A percentile compares a stretch with the other conserved stretches of the same genome.
phyloP scores from a whole-genome alignment of 2,888 invertebrate species.

The Adelognathus sp. region DNA sequence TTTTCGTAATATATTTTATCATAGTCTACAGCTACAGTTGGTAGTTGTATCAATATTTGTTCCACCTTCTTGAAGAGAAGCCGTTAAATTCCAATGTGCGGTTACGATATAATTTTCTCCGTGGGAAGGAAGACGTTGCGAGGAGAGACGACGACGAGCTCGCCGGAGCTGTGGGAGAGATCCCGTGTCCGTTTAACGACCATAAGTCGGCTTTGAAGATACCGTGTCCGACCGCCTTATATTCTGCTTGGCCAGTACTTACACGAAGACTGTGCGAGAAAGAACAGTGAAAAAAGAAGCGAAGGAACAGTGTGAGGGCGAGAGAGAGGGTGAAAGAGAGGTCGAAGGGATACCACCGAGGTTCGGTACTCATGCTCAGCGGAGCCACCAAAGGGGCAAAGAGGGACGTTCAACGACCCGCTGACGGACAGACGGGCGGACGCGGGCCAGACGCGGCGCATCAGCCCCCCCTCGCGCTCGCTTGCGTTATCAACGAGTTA shows the following conservation, averaged over 20 bases:
- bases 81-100: too few relatives aligned
- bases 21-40: too few relatives aligned
- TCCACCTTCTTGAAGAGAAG: too few relatives aligned
- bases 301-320: neutral
- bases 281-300: neutral
- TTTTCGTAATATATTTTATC: too few relatives aligned
- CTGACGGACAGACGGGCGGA: constrained; percentile 75
- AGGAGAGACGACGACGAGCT: constrained; percentile 5
- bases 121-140: neutral
- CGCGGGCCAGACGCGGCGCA: constrained; percentile 82
- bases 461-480: constrained; percentile 75
- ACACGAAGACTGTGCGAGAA: constrained; percentile 1
- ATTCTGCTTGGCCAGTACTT: neutral
- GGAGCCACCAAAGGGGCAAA: constrained; percentile 87
- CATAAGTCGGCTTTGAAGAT: constrained; percentile 73
- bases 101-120: neutral
- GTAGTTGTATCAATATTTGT: too few relatives aligned
- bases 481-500: constrained; percentile 68
- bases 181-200: constrained; percentile 69
- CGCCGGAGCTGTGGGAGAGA: neutral
- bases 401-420: constrained; percentile 82
- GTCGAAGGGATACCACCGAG: constrained; percentile 23
- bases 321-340: constrained; percentile 11
- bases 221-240: constrained; percentile 55
- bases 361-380: constrained; percentile 78